A percentile compares a stretch with the other conserved stretches of the same genome.
Conservation (phyloP, 2,113 vertebrate species). For the Rynchops niger region DNA sequence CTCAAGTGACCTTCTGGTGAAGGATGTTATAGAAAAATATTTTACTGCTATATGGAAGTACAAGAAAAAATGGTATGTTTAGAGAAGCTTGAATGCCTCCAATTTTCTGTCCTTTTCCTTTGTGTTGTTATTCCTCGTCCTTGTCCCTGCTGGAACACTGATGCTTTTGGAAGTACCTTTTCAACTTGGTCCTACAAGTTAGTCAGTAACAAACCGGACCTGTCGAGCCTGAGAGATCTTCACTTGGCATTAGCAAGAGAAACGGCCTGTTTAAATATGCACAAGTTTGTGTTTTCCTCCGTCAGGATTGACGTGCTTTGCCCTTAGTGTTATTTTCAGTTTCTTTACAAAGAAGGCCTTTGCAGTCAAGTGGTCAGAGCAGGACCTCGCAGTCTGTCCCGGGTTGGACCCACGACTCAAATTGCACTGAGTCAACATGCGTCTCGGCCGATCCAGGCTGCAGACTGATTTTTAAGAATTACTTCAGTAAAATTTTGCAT, state of each 20-base stretch:
- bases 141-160: background rate
- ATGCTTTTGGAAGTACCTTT: background rate
- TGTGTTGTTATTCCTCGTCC: background rate
- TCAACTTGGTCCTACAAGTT: background rate
- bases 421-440: background rate
- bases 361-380: background rate
- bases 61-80: background rate
- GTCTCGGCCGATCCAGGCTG: background rate
- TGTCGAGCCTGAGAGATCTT: background rate
- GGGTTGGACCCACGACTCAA: background rate
- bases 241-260: background rate
- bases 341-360: background rate
- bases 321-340: background rate
- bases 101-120: background rate
- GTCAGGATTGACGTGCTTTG: background rate
- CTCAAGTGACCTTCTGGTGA: background rate
- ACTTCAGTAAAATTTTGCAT: background rate
- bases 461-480: background rate
- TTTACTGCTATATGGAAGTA: background rate
- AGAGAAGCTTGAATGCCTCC: background rate
- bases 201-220: background rate
- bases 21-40: background rate
- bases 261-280: background rate
- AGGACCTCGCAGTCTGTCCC: background rate
- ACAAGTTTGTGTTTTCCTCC: background rate